phyloP scores from a whole-genome alignment of 37 sponge, comb jelly and placozoan genomes.

The Amphimedon queenslandica region DNA sequence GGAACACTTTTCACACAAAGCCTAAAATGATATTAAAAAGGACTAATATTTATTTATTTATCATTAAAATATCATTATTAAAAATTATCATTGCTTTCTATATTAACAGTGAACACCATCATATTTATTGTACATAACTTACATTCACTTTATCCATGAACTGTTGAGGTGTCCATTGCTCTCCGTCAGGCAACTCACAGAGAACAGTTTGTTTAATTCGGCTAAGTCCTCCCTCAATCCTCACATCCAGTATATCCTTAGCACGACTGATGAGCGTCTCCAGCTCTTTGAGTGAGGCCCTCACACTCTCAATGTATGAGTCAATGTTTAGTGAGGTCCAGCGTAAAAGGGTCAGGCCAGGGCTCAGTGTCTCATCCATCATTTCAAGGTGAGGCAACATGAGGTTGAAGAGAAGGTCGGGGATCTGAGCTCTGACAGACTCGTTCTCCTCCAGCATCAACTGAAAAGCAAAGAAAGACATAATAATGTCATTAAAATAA shows the following conservation, averaged over 20 bases:
- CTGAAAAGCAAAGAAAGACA: slow-evolving; percentile 20
- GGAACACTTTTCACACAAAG: slow-evolving; percentile 15
- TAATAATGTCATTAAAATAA: not conserved
- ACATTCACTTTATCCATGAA: slow-evolving; percentile 12
- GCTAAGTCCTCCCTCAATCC: slow-evolving; percentile 61
- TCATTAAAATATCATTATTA: slow-evolving; percentile 1
- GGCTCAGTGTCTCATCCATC: slow-evolving; percentile 82
- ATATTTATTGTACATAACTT: not conserved
- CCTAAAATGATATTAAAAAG: slow-evolving; percentile 9
- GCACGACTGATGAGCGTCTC: slow-evolving; percentile 79
- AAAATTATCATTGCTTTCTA: not conserved
- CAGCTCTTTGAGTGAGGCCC: slow-evolving; percentile 50
- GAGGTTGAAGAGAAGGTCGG: slow-evolving; percentile 54
- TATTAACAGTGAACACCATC: not conserved
- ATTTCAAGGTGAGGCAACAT: slow-evolving; percentile 75
- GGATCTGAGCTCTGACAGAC: slow-evolving; percentile 50
- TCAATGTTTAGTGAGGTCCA: slow-evolving; percentile 91
- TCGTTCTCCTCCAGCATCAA: slow-evolving; percentile 59
- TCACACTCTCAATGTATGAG: slow-evolving; percentile 46
- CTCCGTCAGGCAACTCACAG: slow-evolving; percentile 72
- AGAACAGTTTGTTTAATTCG: slow-evolving; percentile 54
- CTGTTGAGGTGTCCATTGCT: slow-evolving; percentile 34
- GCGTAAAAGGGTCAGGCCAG: slow-evolving; percentile 80
- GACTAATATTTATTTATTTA: not conserved
- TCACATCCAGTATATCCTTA: slow-evolving; percentile 59